phyloP scores from a whole-genome alignment of 2,113 vertebrate species.

The Rutilus rutilus region DNA sequence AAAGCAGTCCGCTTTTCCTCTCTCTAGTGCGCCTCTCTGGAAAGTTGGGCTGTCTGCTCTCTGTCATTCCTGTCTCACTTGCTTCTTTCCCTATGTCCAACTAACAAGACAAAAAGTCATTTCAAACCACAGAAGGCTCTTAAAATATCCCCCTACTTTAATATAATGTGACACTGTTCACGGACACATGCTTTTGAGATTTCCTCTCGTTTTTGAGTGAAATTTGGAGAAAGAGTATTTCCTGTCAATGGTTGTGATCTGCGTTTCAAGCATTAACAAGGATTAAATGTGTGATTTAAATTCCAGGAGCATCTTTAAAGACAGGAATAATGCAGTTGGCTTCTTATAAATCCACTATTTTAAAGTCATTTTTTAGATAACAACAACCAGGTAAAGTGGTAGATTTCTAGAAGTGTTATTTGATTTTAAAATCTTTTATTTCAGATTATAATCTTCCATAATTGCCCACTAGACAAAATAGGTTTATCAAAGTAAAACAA shows the following conservation, averaged over 20 bases:
- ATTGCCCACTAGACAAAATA: background rate
- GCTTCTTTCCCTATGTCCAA: background rate
- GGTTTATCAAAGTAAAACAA: constrained; percentile 12
- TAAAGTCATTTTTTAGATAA: background rate
- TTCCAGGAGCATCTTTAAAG: constrained; percentile 47
- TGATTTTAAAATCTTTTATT: background rate
- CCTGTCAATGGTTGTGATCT: constrained; percentile 39
- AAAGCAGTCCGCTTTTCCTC: constrained; percentile 5
- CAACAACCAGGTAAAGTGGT: no score
- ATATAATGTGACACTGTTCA: constrained; percentile 38
- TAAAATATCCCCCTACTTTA: constrained; percentile 46
- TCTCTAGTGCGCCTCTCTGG: constrained; percentile 12
- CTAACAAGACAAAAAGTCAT: constrained; percentile 38
- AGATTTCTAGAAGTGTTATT: background rate
- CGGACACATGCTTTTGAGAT: constrained; percentile 44
- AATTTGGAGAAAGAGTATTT: constrained; percentile 43
- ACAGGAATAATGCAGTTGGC: background rate
- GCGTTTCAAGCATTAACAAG: constrained; percentile 29
- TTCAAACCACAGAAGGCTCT: constrained; percentile 47
- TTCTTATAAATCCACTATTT: background rate
- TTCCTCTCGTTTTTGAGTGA: constrained; percentile 43
- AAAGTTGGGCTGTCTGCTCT: constrained; percentile 29
- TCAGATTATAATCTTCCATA: background rate
- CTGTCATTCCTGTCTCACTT: constrained; percentile 17
- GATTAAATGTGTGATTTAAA: constrained; percentile 39